Percentiles rank a stretch among this genome's conserved stretches.
phyloP scores from a whole-genome alignment of 92 coral and sea anemone genomes.

The Palythoa caribaeorum region DNA sequence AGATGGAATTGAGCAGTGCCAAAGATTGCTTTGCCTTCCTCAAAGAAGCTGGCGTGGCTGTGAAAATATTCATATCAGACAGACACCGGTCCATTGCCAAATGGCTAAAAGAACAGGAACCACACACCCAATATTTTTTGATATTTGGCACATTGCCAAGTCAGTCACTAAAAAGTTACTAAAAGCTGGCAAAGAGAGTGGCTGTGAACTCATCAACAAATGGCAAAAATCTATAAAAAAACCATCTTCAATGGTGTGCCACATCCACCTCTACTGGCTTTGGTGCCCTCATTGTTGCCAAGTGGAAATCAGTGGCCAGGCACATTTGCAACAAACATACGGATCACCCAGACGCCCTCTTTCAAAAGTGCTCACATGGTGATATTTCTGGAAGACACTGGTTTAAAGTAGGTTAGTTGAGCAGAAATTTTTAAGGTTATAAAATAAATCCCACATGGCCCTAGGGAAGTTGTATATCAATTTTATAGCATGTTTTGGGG shows the following conservation, averaged over 20 bases:
- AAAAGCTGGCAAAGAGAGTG: constrained; percentile 67
- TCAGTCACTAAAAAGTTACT: constrained; percentile 54
- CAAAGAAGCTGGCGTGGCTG: constrained; percentile 17
- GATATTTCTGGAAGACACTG: background rate
- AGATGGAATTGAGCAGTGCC: constrained; percentile 68
- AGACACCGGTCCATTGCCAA: constrained; percentile 56
- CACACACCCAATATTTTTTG: constrained; percentile 57
- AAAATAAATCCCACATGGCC: background rate
- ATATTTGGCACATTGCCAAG: constrained; percentile 69
- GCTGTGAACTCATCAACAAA: constrained; percentile 56
- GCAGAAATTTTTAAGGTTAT: background rate
- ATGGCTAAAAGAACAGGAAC: constrained; percentile 60
- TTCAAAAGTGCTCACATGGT: constrained; percentile 43
- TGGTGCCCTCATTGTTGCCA: constrained; percentile 49
- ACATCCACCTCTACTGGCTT: constrained; percentile 43
- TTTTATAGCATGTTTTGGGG: background rate
- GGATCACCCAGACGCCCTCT: constrained; percentile 35
- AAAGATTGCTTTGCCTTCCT: constrained; percentile 32
- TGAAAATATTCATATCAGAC: constrained; percentile 49
- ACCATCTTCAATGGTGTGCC: constrained; percentile 66
- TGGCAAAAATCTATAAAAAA: constrained; percentile 65
- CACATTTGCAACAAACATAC: constrained; percentile 44
- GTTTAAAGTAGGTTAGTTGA: constrained; percentile 1
- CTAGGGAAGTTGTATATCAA: background rate
- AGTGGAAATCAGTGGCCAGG: constrained; percentile 54